A percentile compares a stretch with the other conserved stretches of the same genome.
These are phyloP conservation scores for Drosophila nr. fundita DNA, from an alignment of 2,888 invertebrate genomes.

Conservation along the genomic window DNA sequence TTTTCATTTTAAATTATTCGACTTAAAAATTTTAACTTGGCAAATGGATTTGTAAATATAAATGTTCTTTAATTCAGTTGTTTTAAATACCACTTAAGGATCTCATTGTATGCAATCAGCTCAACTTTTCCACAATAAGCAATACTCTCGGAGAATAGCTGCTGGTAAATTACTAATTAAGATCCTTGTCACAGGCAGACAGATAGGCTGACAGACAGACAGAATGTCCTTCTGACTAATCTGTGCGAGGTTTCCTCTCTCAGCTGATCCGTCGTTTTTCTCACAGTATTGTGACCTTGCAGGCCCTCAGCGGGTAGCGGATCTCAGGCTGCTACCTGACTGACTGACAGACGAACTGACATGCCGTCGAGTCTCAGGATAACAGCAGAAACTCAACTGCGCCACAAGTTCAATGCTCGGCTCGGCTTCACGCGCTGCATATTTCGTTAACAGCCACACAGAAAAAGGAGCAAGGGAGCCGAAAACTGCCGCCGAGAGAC, in stretches of 20 bases:
- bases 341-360: not conserved
- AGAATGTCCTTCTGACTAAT: slow-evolving; percentile 28
- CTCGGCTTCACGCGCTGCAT: slow-evolving; percentile 71
- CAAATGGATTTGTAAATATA: not conserved
- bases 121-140: slow-evolving; percentile 7
- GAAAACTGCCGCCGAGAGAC: slow-evolving; percentile 14
- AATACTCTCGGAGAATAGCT: slow-evolving; percentile 2
- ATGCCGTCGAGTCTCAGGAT: slow-evolving; percentile 20
- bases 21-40: not conserved
- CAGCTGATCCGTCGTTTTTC: slow-evolving; percentile 49
- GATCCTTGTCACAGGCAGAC: slow-evolving; percentile 24
- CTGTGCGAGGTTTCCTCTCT: slow-evolving; percentile 33
- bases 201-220: slow-evolving; percentile 9
- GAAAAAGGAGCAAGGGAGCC: slow-evolving; percentile 65
- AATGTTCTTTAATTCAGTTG: not conserved
- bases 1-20: not conserved
- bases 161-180: slow-evolving; percentile 29
- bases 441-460: slow-evolving; percentile 80
- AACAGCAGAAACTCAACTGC: not conserved
- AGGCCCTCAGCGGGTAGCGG: slow-evolving; percentile 35
- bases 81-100: not conserved
- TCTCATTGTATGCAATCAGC: not conserved
- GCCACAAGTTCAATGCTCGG: slow-evolving; percentile 19
- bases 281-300: slow-evolving; percentile 48
- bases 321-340: slow-evolving; percentile 44